phyloP scores from a whole-genome alignment of 2,113 vertebrate genomes.

The Halichoeres trimaculatus region DNA sequence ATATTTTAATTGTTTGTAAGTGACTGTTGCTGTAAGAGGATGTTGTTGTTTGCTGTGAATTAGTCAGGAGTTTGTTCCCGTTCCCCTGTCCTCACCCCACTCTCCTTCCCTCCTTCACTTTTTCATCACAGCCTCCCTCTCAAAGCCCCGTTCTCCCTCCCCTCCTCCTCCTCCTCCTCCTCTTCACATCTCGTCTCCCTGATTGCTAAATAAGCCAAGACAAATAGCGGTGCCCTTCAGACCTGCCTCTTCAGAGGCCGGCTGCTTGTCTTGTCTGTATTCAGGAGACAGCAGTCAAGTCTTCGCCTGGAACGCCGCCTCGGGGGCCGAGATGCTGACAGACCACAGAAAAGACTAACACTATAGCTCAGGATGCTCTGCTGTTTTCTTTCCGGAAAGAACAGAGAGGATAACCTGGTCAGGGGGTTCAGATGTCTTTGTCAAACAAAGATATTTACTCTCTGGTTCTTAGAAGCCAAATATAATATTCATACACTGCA shows the following conservation, averaged over 20 bases:
- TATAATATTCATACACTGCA: constrained; percentile 23
- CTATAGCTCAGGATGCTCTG: constrained; percentile 4
- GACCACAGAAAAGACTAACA: constrained; percentile 32
- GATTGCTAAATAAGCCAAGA: constrained; percentile 60
- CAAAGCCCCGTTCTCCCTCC: constrained; percentile 11
- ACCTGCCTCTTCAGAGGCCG: constrained; percentile 35
- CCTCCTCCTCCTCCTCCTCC: constrained; percentile 13
- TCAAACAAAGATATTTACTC: constrained; percentile 23
- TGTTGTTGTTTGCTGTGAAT: not conserved
- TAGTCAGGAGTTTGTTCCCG: not conserved
- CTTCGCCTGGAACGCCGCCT: constrained; percentile 50
- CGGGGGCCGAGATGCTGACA: constrained; percentile 39
- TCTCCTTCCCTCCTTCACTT: too few relatives aligned
- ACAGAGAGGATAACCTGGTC: constrained; percentile 43
- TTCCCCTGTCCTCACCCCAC: not conserved
- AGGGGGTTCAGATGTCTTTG: constrained; percentile 32
- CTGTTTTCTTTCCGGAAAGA: constrained; percentile 34
- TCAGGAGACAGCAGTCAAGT: constrained; percentile 43
- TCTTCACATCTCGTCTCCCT: constrained; percentile 31
- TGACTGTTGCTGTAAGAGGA: not conserved
- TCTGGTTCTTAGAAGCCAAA: constrained; percentile 9
- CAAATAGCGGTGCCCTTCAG: constrained; percentile 62
- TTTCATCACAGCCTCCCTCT: too few relatives aligned
- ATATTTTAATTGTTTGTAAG: not conserved
- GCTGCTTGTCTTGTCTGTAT: constrained; percentile 61